Conservation (phyloP, 2,888 invertebrate genomes). For the Entomobrya multifasciata region DNA sequence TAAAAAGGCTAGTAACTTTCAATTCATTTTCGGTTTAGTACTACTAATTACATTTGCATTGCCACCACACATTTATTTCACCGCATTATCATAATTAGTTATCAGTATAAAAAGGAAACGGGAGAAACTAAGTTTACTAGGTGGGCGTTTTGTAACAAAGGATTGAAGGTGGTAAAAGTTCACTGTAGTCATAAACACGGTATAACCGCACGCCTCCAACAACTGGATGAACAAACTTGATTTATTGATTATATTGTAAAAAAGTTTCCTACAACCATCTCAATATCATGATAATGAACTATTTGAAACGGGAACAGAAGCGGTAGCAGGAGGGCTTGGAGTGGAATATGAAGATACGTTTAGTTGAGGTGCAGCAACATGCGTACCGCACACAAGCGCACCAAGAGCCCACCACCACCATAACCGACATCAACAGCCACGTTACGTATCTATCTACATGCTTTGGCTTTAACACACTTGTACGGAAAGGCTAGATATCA, state of each 20-base stretch:
- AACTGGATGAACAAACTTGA: neutral
- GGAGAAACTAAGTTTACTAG: neutral
- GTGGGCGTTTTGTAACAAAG: constrained; percentile 29
- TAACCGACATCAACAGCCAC: too few relatives aligned
- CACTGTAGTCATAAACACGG: neutral
- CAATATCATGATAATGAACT: constrained; percentile 9
- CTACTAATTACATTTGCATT: constrained; percentile 23
- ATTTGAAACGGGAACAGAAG: constrained; percentile 3
- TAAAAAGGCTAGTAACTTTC: neutral
- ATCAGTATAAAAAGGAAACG: neutral
- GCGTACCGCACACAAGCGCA: constrained; percentile 9
- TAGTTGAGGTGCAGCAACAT: constrained; percentile 40
- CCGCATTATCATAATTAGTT: neutral
- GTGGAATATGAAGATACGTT: neutral
- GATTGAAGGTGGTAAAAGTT: neutral
- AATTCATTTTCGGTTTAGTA: constrained; percentile 1
- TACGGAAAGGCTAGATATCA: constrained; percentile 20
- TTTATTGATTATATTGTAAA: neutral
- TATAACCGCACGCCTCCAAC: neutral
- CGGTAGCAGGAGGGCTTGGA: neutral
- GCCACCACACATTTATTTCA: constrained; percentile 30
- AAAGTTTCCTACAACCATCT: too few relatives aligned
- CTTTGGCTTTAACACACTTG: neutral
- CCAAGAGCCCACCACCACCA: neutral
- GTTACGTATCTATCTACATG: neutral